Evolutionary conservation across 2,888 invertebrate genomes (phyloP).

Genomic region (Melieria crassipennis): DNA sequence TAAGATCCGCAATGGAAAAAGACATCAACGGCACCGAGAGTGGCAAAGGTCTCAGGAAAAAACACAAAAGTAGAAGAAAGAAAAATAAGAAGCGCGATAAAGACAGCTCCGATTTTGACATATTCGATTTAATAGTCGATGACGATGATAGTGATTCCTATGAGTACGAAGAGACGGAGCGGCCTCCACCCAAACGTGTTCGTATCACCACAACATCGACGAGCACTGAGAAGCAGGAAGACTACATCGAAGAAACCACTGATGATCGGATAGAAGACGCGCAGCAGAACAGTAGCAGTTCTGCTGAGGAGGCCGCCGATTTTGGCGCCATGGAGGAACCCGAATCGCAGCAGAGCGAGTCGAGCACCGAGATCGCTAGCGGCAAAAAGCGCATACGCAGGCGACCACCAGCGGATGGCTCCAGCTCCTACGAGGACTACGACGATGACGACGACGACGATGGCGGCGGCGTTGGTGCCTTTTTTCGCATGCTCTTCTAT

Average conservation of each 20-base stretch:
- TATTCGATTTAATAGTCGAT: slow-evolving; percentile 44
- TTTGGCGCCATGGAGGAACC: slow-evolving; percentile 50
- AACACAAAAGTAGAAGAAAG: slow-evolving; percentile 14
- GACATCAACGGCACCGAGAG: neutral
- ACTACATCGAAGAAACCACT: slow-evolving; percentile 3
- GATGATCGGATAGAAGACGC: slow-evolving; percentile 39
- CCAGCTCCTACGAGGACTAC: slow-evolving; percentile 43
- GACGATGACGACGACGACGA: slow-evolving; percentile 46
- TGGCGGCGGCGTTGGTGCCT: slow-evolving; percentile 50
- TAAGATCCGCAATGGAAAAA: too few relatives aligned
- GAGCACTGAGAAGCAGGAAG: slow-evolving; percentile 21
- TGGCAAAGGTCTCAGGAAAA: slow-evolving; percentile 13
- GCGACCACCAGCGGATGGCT: slow-evolving; percentile 42
- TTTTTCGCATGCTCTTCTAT: slow-evolving; percentile 60
- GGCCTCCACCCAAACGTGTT: neutral
- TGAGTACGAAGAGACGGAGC: slow-evolving; percentile 41
- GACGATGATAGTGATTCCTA: slow-evolving; percentile 43
- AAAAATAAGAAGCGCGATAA: slow-evolving; percentile 33
- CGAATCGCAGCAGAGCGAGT: neutral
- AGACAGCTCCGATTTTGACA: slow-evolving; percentile 41
- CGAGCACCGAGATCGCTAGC: slow-evolving; percentile 41
- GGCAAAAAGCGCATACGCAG: slow-evolving; percentile 52
- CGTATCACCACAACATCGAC: slow-evolving; percentile 15
- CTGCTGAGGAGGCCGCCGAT: slow-evolving; percentile 51
- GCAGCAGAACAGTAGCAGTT: slow-evolving; percentile 42